Evolutionary conservation across 2,888 invertebrate genomes (phyloP), one percentile per base, ranked within the genome.

Genomic region (Lithophane leautieri): DNA sequence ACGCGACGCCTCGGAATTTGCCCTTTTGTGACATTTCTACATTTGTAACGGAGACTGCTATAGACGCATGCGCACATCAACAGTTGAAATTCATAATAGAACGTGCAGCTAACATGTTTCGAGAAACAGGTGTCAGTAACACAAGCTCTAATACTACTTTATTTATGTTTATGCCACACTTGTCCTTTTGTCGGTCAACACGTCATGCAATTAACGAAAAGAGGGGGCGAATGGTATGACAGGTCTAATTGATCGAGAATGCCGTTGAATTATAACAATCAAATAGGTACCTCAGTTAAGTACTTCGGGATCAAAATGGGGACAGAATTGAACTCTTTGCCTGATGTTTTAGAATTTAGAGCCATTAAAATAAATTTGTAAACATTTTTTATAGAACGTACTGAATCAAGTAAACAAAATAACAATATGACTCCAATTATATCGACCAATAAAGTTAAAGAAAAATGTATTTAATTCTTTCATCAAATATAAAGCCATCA

Each of bases 21-120:
- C 77, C 82, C 82, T 85, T 83, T 71, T 52, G 70, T 85, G 82
- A 81, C 85, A 83, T 82, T 82, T 82, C 85, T 84, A 60, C 67
- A 65, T 73, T 62, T 78, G 77, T 76, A 76, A 81, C 70, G 79
- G 72, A 79, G 86, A 78, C 79, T 63, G 60, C 75, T 75, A 73
- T 47, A 82, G 70, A 79, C 81, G 74, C 54, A 34, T 75, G 61
- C 70, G 72, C 79, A 79, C 65, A 82, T 81, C 70, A 73, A 68
- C 70, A 69, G 73, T 73, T 61, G 47, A 81, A 84, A 81, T 78
- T 81, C 77, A 75, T 81, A 79, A 75, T 61, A 61, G 56, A 84
- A 71, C 60, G 68, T 52, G 73, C 58, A 34, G 4, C 12, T 25
- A 71, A 69, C 74, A 52, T 25, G 70, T 81, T 76, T 54, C 22